These are phyloP conservation scores for Leistus spinibarbis DNA, from an alignment of 2,888 invertebrate species.

Conservation along the genomic window DNA sequence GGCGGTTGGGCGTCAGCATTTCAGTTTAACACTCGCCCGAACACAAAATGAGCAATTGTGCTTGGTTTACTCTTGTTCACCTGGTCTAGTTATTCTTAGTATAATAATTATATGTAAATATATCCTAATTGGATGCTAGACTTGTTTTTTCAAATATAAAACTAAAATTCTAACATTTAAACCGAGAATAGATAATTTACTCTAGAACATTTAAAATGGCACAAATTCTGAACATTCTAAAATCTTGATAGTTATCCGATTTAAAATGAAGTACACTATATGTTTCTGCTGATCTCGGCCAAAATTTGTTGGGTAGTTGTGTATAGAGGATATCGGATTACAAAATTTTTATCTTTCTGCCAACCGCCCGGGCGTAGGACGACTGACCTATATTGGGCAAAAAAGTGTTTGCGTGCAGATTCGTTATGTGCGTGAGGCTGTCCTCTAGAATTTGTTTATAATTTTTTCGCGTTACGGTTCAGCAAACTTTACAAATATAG, in stretches of 20 bases:
- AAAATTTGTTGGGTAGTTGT: background rate
- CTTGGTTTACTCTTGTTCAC: background rate
- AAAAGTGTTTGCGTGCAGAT: background rate
- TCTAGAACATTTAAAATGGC: too few relatives aligned
- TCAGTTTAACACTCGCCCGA: background rate
- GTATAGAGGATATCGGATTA: background rate
- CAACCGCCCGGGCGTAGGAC: background rate
- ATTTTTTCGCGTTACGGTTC: background rate
- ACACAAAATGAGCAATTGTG: background rate
- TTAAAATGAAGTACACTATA: background rate
- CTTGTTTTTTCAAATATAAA: conserved; percentile 11
- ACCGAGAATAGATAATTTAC: too few relatives aligned
- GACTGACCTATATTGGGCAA: background rate
- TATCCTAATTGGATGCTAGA: background rate
- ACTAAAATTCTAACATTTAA: background rate
- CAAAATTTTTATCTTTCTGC: background rate
- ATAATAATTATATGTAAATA: background rate
- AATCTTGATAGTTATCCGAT: background rate
- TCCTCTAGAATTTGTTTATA: background rate
- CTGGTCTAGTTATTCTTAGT: background rate
- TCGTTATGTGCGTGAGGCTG: background rate
- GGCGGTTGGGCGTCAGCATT: background rate
- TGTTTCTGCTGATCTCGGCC: background rate
- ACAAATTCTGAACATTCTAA: background rate
- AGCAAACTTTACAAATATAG: background rate